phyloP scores from a whole-genome alignment of 2,888 invertebrate genomes.

The Callimorpha dominula region DNA sequence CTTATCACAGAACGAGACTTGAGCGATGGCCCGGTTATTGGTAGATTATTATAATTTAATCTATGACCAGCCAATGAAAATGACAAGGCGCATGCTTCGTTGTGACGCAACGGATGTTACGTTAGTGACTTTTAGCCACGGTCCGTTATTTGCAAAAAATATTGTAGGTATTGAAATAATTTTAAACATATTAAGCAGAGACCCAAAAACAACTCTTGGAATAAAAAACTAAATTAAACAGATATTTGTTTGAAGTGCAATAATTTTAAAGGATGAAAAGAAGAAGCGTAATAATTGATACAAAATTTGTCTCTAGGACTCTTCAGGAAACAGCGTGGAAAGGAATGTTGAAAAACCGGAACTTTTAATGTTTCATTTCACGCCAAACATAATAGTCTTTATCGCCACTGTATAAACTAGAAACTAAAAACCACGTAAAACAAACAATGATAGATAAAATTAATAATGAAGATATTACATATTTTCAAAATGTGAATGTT shows the following conservation, averaged over 20 bases:
- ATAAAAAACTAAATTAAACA: not conserved
- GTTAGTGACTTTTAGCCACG: conserved; percentile 71
- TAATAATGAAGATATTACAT: not conserved
- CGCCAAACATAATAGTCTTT: not conserved
- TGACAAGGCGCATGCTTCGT: conserved; percentile 88
- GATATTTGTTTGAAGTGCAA: not conserved
- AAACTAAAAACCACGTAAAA: not conserved
- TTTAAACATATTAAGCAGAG: not conserved
- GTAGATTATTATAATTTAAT: conserved; percentile 81
- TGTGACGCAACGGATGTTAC: conserved; percentile 89
- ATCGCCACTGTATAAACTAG: not conserved
- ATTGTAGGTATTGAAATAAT: not conserved
- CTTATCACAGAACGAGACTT: conserved; percentile 85
- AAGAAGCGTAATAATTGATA: not conserved
- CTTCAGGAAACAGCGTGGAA: conserved; percentile 10
- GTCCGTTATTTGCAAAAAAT: conserved; percentile 37
- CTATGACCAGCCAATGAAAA: conserved; percentile 84
- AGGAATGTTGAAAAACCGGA: conserved; percentile 37
- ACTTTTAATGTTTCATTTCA: conserved; percentile 27
- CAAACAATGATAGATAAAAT: not conserved
- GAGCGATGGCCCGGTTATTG: conserved; percentile 80
- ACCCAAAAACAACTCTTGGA: no score
- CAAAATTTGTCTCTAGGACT: not conserved
- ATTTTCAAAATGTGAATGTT: not conserved
- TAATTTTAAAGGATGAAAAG: no score